Base-by-base conservation (phyloP, 2,888 invertebrate genomes). In the Tipula confusa region DNA sequence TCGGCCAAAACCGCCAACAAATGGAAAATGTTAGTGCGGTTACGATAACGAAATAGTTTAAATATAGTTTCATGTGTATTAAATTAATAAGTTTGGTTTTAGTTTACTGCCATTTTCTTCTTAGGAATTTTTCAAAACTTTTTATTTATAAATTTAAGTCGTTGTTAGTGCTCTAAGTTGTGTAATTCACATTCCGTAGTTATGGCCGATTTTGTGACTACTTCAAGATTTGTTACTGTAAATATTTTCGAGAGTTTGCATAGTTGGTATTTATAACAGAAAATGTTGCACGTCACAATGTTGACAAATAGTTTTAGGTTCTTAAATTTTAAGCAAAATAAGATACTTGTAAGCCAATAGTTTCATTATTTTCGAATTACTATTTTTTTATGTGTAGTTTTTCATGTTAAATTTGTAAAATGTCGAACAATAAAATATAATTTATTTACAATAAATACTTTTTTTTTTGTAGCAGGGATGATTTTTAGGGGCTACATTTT, bases 1-100 rank as follows among this genome's bases (percentile, higher is more conserved):
- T 87, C 93, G 93, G 86, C 96, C 96, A 0, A 95, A 94, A 89
- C 91, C 94, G 83, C 95, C 95, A 80, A 92, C 93, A 1, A 94
- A 95, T 87, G 93, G 95, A 15, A 95, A 96, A 85, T 90, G 89
- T 86, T 90, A 33, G 24, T 80, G 29, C 15, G 5, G 13, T 29
- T 6, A 29, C 79, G 7, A 29, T 29, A n/a, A 15, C 29, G n/a
- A 80, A 0, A 79, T 79, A 79, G 13, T 28, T 79, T 79, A 24
- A 80, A 29, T 64, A 24, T 64, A 64, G 24, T 9, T 43, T 9
- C 64, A n/a, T 24, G 2, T 64, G 64, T 64, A 64, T 64, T 64
- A 43, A 43, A 43, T 15, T 43, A 43, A 43, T 43, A 43, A 43
- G 43, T 43, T 43, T 43, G 15, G 18, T 24, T 64, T 64, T 64